These are phyloP conservation scores for Hecatera dysodea DNA, from an alignment of 2,888 invertebrate species.

Conservation along the genomic window DNA sequence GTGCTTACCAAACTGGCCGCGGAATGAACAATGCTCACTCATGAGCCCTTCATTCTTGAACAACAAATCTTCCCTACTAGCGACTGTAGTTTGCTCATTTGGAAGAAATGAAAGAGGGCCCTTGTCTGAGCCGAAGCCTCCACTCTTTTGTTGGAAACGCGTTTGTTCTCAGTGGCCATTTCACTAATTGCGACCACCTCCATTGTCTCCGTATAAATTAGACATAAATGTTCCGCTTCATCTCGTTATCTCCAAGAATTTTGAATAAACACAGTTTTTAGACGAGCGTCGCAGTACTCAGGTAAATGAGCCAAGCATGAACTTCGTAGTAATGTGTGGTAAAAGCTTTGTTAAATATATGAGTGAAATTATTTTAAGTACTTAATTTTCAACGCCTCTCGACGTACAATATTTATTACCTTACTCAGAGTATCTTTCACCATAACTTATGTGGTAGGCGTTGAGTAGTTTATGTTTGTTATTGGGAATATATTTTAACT, in stretches of 20 bases:
- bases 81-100: constrained; percentile 89
- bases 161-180: constrained; percentile 89
- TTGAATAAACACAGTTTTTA: constrained; percentile 74
- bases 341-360: constrained; percentile 56
- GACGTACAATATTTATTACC: constrained; percentile 60
- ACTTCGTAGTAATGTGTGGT: constrained; percentile 56
- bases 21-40: constrained; percentile 86
- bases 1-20: constrained; percentile 86
- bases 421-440: constrained; percentile 61
- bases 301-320: constrained; percentile 57
- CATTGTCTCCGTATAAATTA: constrained; percentile 87
- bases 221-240: constrained; percentile 82
- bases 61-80: constrained; percentile 87
- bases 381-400: constrained; percentile 61
- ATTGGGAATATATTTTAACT: constrained; percentile 50
- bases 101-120: constrained; percentile 89
- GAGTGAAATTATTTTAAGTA: constrained; percentile 61
- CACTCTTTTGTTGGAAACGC: constrained; percentile 87
- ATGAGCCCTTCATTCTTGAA: constrained; percentile 84
- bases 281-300: constrained; percentile 48
- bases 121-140: constrained; percentile 80
- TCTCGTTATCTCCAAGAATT: constrained; percentile 77
- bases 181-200: constrained; percentile 89
- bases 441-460: constrained; percentile 64
- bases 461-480: constrained; percentile 62